phyloP scores from a whole-genome alignment of 2,797 vertebrate genomes.

The Tragelaphus eurycerus region DNA sequence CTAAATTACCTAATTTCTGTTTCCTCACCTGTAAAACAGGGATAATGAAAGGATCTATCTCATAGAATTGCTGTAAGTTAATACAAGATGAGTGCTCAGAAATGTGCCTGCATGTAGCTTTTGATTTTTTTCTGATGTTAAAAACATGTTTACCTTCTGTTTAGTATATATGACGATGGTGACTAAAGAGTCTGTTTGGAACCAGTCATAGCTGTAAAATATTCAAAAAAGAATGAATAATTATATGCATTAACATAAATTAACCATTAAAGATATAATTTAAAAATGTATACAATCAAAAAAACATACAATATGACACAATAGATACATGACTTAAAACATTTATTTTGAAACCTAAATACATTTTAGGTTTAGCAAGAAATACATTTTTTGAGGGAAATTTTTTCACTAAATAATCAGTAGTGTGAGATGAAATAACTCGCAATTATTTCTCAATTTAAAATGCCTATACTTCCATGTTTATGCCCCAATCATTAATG shows the following conservation, averaged over 20 bases:
- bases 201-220: constrained; percentile 94
- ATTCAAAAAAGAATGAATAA: constrained; percentile 41
- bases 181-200: constrained; percentile 91
- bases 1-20: background rate
- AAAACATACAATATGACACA: background rate
- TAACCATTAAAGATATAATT: constrained; percentile 10
- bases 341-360: constrained; percentile 21
- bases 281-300: background rate
- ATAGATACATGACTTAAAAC: background rate
- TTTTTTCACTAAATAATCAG: background rate
- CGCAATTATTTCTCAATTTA: constrained; percentile 27
- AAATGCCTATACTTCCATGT: background rate
- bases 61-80: background rate
- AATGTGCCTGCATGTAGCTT: background rate
- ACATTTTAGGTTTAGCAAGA: too few relatives aligned
- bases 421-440: background rate
- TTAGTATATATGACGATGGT: constrained; percentile 93
- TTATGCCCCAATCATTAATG: background rate
- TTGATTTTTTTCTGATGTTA: background rate
- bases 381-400: background rate
- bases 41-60: background rate
- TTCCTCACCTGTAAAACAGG: background rate
- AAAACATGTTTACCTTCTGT: constrained; percentile 87
- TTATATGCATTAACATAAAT: background rate
- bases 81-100: background rate